Evolutionary conservation across 2,888 invertebrate genomes (phyloP), one percentile per base, ranked within the genome.

Genomic region (Drosophila lacicola): DNA sequence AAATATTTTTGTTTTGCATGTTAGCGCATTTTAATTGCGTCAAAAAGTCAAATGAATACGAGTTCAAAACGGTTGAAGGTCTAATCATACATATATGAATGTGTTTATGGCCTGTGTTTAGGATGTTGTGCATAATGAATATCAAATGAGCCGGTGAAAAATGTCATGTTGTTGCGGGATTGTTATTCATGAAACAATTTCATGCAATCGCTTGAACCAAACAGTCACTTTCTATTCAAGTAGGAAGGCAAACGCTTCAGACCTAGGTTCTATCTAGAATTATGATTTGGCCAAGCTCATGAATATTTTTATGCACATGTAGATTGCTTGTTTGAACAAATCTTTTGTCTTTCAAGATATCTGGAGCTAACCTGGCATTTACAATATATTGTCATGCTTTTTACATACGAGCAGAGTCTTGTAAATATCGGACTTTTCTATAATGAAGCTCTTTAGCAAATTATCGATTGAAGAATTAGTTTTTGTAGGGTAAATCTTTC

Each of bases 11-110:
- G 60, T 70, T 72, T 60, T 74, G 62, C 77, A 56, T 80, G 78
- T 77, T 74, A 29, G 58, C 44, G 74, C 74, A 39, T 70, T 80
- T 82, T 86, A 82, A 82, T 82, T 80, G 83, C 82, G 86, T 78
- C 86, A 86, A 80, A 82, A 86, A 86, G 86, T 78, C 86, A 86
- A 68, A 74, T 66, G 70, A 65, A 64, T 64, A 14, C 51, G 74
- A 61, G 64, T 51, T 73, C 60, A 65, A 47, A 71, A 53, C 21
- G 49, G 78, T 58, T 61, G 58, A 46, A 37, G 49, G n/a, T 41
- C 71, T 45, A 46, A 53, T 53, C 53, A 53, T 77, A 54, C 60
- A 62, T 74, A 65, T 74, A 66, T 74, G 61, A 66, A 64, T 65
- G 78, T 83, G 83, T 80, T 86, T 83, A 83, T 86, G 78, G 73